Evolutionary conservation across 2,797 vertebrate species (phyloP), one percentile per base, ranked within the genome.

Genomic region (Malacoraja senta): DNA sequence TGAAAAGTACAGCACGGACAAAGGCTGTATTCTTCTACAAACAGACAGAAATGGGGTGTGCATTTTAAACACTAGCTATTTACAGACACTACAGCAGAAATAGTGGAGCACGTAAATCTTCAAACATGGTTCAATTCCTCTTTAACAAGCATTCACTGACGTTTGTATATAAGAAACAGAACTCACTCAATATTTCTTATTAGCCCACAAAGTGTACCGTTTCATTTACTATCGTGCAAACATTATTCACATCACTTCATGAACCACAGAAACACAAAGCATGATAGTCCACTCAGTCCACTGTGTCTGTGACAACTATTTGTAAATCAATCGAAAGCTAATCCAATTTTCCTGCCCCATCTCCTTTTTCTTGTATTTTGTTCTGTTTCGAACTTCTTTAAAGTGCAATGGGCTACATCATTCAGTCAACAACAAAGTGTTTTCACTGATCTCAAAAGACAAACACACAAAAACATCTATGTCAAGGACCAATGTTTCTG

Each of bases 121-220:
- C 35, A 74, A 21, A 9, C 26, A 9, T 8, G 58, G 53, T 84
- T 10, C 7, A 58, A 74, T 91, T 53, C 10, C 13, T 74, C 29
- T 91, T 91, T 65, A 38, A 65, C 61, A 90, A 90, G 86, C 63
- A 35, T 35, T 90, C n/a, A 61, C 17, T 90, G 29, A 38, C n/a
- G 71, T 35, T 84, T 61, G 35, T 61, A n/a, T 38, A 8, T 53
- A 3, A 38, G 32, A 35, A 81, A 83, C 26, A 35, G 81, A 61
- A 72, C 35, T 21, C 88, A 71, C 19, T 90, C 61, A 12, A 72
- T 72, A 38, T 72, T 35, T 10, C 65, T 91, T 24, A 19, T 74
- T 44, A 91, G 13, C 9, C 10, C 53, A 74, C n/a, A 92, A 44
- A 26, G 71, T 71, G 26, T 12, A 74, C 72, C 44, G 19, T 44